A percentile compares a stretch with the other conserved stretches of the same genome.
phyloP scores from a whole-genome alignment of 2,113 vertebrate genomes.

The Hippolais icterina region DNA sequence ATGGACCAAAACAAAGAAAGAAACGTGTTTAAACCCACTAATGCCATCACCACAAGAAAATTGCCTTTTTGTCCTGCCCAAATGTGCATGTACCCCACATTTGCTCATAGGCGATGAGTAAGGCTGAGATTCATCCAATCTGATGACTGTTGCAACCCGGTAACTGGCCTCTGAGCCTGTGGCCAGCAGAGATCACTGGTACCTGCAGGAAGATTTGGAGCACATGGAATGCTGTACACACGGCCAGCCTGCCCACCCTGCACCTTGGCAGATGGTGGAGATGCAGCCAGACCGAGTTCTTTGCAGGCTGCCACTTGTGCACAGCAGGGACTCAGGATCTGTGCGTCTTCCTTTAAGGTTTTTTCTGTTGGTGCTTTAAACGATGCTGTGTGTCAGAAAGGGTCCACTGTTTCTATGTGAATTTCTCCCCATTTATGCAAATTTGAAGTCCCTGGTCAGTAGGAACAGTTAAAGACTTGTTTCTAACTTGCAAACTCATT shows the following conservation, averaged over 20 bases:
- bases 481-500: not conserved
- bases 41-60: not conserved
- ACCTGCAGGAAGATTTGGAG: not conserved
- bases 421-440: not conserved
- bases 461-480: not conserved
- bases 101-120: not conserved
- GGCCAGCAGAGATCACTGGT: not conserved
- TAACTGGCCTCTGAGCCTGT: not conserved
- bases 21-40: not conserved
- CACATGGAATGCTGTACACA: rapidly evolving
- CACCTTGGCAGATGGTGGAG: not conserved
- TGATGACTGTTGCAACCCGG: rapidly evolving
- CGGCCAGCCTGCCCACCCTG: not conserved
- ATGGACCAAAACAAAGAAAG: not conserved
- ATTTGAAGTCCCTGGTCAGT: not conserved
- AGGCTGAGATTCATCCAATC: not conserved
- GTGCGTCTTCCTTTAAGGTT: not conserved
- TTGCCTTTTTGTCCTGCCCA: not conserved
- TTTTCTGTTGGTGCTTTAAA: not conserved
- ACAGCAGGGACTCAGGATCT: not conserved
- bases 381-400: not conserved
- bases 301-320: not conserved
- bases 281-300: not conserved
- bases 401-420: not conserved
- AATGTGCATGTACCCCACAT: not conserved